These are phyloP conservation scores for Scotopteryx bipunctaria DNA, from an alignment of 2,888 invertebrate genomes.

Conservation along the genomic window DNA sequence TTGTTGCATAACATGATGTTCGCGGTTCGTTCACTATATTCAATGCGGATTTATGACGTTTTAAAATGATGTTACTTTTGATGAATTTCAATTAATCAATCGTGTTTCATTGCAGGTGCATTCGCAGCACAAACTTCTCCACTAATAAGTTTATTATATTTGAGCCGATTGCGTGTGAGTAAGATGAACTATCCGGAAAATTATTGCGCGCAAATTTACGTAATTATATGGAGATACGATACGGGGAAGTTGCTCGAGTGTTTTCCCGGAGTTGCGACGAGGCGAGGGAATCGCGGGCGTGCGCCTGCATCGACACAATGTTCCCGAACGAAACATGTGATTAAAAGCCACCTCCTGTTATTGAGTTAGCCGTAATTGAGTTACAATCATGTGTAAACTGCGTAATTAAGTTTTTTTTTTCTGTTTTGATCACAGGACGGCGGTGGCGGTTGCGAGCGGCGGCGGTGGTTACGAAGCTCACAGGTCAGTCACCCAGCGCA, in stretches of 20 bases:
- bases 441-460: slow-evolving; percentile 63
- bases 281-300: slow-evolving; percentile 46
- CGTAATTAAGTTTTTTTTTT: slow-evolving; percentile 66
- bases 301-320: slow-evolving; percentile 43
- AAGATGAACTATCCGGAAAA: slow-evolving; percentile 47
- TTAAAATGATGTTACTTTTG: no score
- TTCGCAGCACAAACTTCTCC: slow-evolving; percentile 30
- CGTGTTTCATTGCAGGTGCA: slow-evolving; percentile 47
- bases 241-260: slow-evolving; percentile 47
- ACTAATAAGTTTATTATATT: slow-evolving; percentile 48
- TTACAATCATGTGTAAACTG: slow-evolving; percentile 60
- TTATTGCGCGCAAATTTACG: slow-evolving; percentile 48
- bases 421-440: slow-evolving; percentile 71
- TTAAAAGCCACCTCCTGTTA: slow-evolving; percentile 61
- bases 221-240: slow-evolving; percentile 52
- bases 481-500: slow-evolving; percentile 75
- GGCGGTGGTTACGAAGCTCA: slow-evolving; percentile 56
- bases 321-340: slow-evolving; percentile 47
- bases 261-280: slow-evolving; percentile 43
- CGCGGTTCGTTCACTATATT: slow-evolving; percentile 47
- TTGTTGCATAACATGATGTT: slow-evolving; percentile 50
- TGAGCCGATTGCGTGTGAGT: slow-evolving; percentile 47
- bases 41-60: no score
- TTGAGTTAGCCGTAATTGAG: slow-evolving; percentile 63
- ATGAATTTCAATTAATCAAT: no score